These are phyloP conservation scores for Magallana angulata DNA, from an alignment of 1,140 invertebrate genomes.

Conservation along the genomic window DNA sequence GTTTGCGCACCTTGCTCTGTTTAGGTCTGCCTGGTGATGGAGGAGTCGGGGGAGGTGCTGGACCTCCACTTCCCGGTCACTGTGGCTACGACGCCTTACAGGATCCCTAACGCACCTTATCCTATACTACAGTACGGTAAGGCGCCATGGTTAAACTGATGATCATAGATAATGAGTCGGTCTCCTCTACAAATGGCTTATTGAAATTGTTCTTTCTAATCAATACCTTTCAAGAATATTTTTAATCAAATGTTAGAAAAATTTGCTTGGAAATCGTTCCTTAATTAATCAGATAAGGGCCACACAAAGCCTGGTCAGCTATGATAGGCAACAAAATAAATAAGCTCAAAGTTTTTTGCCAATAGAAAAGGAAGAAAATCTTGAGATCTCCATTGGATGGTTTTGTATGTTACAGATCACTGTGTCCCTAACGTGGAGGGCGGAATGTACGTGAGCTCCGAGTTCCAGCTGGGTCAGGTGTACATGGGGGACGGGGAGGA, in stretches of 20 bases:
- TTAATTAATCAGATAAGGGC: too few species aligned
- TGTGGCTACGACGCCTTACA: conserved; percentile 87
- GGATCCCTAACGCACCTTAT: conserved; percentile 86
- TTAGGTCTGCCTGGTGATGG: conserved; percentile 86
- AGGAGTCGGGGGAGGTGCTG: conserved; percentile 87
- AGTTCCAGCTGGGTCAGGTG: conserved; percentile 90
- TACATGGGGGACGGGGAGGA: conserved; percentile 85
- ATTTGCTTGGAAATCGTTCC: too few species aligned
- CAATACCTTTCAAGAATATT: too few species aligned
- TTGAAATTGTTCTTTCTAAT: too few species aligned
- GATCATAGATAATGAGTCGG: too few species aligned
- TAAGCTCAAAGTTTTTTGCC: too few species aligned
- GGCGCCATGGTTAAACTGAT: background rate
- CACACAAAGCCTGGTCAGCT: too few species aligned
- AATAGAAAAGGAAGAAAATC: too few species aligned
- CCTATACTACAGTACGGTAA: conserved; percentile 86
- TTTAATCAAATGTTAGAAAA: too few species aligned
- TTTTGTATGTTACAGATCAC: conserved; percentile 81
- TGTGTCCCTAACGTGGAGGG: conserved; percentile 88
- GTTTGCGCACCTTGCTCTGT: background rate
- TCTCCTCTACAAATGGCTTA: too few species aligned
- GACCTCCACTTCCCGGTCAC: conserved; percentile 90
- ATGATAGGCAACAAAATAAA: too few species aligned
- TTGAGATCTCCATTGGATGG: background rate
- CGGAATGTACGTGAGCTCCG: conserved; percentile 89